A percentile compares a stretch with the other conserved stretches of the same genome.
These are phyloP conservation scores for Myzus persicae DNA, from an alignment of 1,140 invertebrate genomes.

Conservation along the genomic window DNA sequence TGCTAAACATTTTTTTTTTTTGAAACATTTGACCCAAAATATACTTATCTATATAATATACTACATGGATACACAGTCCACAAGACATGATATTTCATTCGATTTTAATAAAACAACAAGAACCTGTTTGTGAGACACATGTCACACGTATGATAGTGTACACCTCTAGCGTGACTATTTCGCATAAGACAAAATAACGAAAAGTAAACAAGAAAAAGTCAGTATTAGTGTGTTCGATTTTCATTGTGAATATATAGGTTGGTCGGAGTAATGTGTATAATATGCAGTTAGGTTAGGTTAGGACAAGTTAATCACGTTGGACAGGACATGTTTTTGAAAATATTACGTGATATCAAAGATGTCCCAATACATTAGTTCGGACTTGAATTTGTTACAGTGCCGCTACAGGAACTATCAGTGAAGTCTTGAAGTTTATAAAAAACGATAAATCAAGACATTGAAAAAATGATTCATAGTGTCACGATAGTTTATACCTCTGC, in stretches of 20 bases:
- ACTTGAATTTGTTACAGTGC: too few species aligned
- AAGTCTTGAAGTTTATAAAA: background rate
- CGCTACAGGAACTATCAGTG: background rate
- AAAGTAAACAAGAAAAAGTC: background rate
- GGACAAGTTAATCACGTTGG: background rate
- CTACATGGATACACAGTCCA: background rate
- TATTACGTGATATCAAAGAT: background rate
- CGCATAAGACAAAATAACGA: background rate
- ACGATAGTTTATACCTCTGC: too few species aligned
- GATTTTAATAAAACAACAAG: background rate
- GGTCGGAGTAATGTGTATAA: background rate
- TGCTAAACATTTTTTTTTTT: background rate
- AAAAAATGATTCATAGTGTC: background rate
- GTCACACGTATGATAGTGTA: too few species aligned
- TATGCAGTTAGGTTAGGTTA: background rate
- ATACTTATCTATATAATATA: background rate
- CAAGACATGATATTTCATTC: background rate
- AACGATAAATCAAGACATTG: background rate
- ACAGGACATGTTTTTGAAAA: background rate
- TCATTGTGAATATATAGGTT: background rate
- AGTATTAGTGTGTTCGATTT: background rate
- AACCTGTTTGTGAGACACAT: slow-evolving; percentile 24
- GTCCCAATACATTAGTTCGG: background rate
- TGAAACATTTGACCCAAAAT: slow-evolving; percentile 27
- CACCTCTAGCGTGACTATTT: background rate